Percentiles rank a stretch among this genome's conserved stretches.
These are phyloP conservation scores for Melitaea athalia DNA, from an alignment of 2,888 invertebrate species.

Conservation along the genomic window DNA sequence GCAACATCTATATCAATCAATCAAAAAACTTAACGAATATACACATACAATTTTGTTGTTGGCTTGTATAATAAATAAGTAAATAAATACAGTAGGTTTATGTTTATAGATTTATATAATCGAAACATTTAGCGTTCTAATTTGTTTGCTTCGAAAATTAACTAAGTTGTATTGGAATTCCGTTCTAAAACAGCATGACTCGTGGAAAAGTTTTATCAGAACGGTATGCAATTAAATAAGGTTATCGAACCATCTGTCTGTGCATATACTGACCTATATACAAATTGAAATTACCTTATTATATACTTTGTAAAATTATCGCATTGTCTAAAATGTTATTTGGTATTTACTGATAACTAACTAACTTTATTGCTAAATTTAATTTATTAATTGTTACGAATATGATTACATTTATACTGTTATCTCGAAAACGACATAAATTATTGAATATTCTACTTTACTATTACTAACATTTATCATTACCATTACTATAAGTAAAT, in stretches of 20 bases:
- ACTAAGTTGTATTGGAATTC: conserved; percentile 27
- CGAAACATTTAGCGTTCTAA: conserved; percentile 2
- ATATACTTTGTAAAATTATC: background rate
- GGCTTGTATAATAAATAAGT: too few relatives aligned
- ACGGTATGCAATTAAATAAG: conserved; percentile 33
- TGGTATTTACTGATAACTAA: background rate
- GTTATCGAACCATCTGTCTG: conserved; percentile 24
- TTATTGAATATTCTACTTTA: too few relatives aligned
- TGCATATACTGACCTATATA: conserved; percentile 13
- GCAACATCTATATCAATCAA: too few relatives aligned
- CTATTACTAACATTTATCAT: too few relatives aligned
- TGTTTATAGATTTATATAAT: background rate
- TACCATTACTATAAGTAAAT: too few relatives aligned
- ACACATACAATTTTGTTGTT: too few relatives aligned
- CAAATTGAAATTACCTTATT: conserved; percentile 19
- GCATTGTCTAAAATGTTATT: conserved; percentile 5
- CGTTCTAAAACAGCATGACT: conserved; percentile 23
- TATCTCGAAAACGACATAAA: too few relatives aligned
- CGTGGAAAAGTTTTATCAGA: conserved; percentile 27
- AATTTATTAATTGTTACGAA: too few relatives aligned
- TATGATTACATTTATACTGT: too few relatives aligned
- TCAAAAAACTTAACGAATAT: too few relatives aligned
- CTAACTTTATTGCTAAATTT: background rate
- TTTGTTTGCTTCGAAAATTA: conserved; percentile 21
- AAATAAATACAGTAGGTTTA: too few relatives aligned